These are phyloP conservation scores for Siniperca scherzeri DNA, from an alignment of 2,797 vertebrate species.

Conservation along the genomic window DNA sequence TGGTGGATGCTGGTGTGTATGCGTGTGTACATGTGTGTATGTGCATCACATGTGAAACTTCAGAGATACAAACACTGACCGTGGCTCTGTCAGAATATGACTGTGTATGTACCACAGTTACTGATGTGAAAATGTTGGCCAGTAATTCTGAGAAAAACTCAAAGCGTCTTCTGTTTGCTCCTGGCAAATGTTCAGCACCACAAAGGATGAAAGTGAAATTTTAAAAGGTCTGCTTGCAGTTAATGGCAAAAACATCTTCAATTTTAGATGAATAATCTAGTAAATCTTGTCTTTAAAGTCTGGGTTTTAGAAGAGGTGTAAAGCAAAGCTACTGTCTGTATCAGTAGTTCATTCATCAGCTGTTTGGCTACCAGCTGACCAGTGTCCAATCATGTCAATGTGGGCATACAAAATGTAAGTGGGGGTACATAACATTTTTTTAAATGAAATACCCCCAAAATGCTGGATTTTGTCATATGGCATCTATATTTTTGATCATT, in stretches of 20 bases:
- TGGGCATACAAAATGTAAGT: background rate
- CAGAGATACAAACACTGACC: slow-evolving; percentile 43
- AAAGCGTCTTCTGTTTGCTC: slow-evolving; percentile 19
- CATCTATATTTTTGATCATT: background rate
- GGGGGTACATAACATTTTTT: no score
- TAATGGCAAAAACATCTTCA: slow-evolving; percentile 4
- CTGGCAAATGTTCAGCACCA: slow-evolving; percentile 41
- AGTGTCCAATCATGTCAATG: background rate
- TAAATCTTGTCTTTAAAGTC: slow-evolving; percentile 16
- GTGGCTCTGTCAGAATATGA: slow-evolving; percentile 29
- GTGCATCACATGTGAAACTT: slow-evolving; percentile 37
- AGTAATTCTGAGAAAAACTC: slow-evolving; percentile 28
- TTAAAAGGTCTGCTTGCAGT: slow-evolving; percentile 6
- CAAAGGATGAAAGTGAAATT: slow-evolving; percentile 21
- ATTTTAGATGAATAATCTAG: slow-evolving; percentile 25
- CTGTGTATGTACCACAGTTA: slow-evolving; percentile 28
- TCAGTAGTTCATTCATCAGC: slow-evolving; percentile 1
- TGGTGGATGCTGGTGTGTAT: slow-evolving; percentile 19
- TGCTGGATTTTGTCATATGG: background rate
- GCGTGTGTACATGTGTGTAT: slow-evolving; percentile 11
- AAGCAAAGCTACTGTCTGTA: slow-evolving; percentile 20
- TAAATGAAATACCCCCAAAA: no score
- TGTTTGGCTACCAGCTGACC: slow-evolving; percentile 12
- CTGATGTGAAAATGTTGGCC: slow-evolving; percentile 46
- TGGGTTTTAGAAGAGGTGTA: slow-evolving; percentile 10